Evolutionary conservation across 2,888 invertebrate genomes (phyloP).

Genomic region (Tetramorium bicarinatum): DNA sequence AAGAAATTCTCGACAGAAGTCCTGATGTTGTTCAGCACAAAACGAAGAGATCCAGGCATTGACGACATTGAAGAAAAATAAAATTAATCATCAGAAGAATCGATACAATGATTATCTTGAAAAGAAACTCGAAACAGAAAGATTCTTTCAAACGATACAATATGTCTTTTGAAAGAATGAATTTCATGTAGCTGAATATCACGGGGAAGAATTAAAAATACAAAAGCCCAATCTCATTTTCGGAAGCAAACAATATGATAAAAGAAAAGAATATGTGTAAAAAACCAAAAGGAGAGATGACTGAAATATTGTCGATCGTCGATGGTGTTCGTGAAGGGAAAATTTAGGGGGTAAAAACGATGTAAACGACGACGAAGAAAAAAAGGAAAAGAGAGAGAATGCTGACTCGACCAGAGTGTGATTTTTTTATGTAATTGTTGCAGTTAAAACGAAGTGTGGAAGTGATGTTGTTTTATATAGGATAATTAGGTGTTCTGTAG

Average conservation of each 20-base stretch:
- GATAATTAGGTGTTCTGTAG: conserved; percentile 57
- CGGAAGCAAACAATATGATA: conserved; percentile 6
- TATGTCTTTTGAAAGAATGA: conserved; percentile 22
- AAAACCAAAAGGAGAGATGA: conserved; percentile 39
- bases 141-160: too few species aligned
- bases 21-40: conserved; percentile 12
- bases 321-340: conserved; percentile 42
- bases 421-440: conserved; percentile 57
- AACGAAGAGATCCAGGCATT: conserved; percentile 60
- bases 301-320: conserved; percentile 50
- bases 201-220: conserved; percentile 27
- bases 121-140: background rate
- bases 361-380: conserved; percentile 41
- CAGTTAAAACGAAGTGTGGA: conserved; percentile 52
- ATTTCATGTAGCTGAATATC: background rate
- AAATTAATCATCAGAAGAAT: conserved; percentile 18
- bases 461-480: conserved; percentile 57
- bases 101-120: conserved; percentile 21
- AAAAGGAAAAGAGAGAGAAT: conserved; percentile 30
- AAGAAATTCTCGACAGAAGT: conserved; percentile 39
- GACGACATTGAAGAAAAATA: conserved; percentile 65
- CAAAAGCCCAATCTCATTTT: conserved; percentile 16
- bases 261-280: conserved; percentile 1
- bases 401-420: conserved; percentile 49
- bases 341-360: conserved; percentile 36